Conservation (phyloP, 2,888 invertebrate species). For the Polietes domitor region DNA sequence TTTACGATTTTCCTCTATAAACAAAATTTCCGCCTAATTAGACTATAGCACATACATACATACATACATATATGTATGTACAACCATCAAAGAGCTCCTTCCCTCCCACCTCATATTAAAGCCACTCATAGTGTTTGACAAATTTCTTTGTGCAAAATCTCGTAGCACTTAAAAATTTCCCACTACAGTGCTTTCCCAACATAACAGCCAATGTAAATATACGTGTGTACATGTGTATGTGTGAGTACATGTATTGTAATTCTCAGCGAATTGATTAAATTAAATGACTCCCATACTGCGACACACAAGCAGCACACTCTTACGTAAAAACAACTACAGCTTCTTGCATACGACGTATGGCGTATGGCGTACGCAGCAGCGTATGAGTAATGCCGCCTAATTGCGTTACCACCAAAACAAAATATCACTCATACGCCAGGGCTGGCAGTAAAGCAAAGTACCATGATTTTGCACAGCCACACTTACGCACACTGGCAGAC, state of each 20-base stretch:
- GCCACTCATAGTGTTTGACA: not conserved
- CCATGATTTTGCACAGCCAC: not conserved
- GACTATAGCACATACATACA: too few species aligned
- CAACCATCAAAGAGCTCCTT: too few species aligned
- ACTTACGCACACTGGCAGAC: not conserved
- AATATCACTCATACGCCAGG: conserved; percentile 23
- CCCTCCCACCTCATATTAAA: not conserved
- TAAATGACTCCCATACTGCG: conserved; percentile 11
- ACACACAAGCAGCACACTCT: not conserved
- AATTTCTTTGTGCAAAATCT: not conserved
- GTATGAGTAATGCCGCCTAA: conserved; percentile 35
- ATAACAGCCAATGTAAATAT: not conserved
- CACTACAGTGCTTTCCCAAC: not conserved
- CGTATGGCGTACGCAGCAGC: too few species aligned
- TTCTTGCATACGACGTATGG: not conserved
- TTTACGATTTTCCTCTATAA: too few species aligned
- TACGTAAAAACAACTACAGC: not conserved
- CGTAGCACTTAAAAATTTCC: not conserved
- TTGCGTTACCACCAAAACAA: conserved; percentile 27
- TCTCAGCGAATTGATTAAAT: conserved; percentile 39
- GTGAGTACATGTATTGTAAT: conserved; percentile 40
- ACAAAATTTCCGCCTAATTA: too few species aligned
- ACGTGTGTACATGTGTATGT: not conserved
- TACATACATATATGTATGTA: too few species aligned
- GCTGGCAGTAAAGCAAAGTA: not conserved